phyloP scores from a whole-genome alignment of 2,888 invertebrate species.

The Griposia aprilina region DNA sequence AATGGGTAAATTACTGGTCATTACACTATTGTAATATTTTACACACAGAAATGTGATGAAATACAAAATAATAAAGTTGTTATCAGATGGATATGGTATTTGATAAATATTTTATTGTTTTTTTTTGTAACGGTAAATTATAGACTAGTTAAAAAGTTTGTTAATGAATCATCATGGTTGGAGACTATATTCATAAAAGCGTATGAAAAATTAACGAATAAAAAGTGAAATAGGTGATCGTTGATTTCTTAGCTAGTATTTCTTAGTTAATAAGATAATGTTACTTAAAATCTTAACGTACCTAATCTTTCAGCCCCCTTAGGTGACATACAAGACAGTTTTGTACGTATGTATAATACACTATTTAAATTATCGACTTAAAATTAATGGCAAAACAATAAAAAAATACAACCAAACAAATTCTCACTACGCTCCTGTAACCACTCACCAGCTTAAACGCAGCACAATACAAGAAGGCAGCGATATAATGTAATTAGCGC shows the following conservation, averaged over 20 bases:
- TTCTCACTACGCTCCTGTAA: conserved; percentile 8
- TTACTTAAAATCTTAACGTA: background rate
- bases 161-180: background rate
- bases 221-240: background rate
- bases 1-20: conserved; percentile 50
- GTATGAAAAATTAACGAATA: background rate
- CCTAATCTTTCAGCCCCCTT: background rate
- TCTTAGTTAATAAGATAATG: background rate
- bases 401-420: background rate
- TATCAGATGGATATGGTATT: conserved; percentile 19
- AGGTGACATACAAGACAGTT: background rate
- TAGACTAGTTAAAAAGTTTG: too few species aligned
- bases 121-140: background rate
- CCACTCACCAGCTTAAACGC: conserved; percentile 50
- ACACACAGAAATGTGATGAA: conserved; percentile 6
- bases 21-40: conserved; percentile 49
- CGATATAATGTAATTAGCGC: conserved; percentile 82
- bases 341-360: too few species aligned
- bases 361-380: background rate
- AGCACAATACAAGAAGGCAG: conserved; percentile 63
- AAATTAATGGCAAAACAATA: background rate
- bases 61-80: conserved; percentile 20
- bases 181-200: background rate
- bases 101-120: conserved; percentile 13
- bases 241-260: background rate